These are phyloP conservation scores for Eubasilissa regina DNA, from an alignment of 1,140 invertebrate genomes.

Conservation along the genomic window DNA sequence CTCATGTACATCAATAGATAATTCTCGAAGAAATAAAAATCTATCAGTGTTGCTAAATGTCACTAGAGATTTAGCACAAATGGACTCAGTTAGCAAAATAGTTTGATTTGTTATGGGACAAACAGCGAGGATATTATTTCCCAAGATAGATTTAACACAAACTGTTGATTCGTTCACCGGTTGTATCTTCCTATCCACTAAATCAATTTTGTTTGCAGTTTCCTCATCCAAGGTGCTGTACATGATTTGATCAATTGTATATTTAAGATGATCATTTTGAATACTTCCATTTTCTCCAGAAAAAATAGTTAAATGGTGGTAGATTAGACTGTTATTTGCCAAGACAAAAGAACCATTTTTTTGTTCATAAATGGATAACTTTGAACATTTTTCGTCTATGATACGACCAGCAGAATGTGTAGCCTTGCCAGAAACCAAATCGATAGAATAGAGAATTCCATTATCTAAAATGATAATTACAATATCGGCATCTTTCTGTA, in stretches of 20 bases:
- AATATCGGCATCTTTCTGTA: slow-evolving; percentile 26
- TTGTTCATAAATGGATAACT: slow-evolving; percentile 44
- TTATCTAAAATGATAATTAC: slow-evolving; percentile 40
- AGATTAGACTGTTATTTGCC: slow-evolving; percentile 38
- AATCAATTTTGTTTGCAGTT: slow-evolving; percentile 34
- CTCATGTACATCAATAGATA: slow-evolving; percentile 9
- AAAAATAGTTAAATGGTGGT: slow-evolving; percentile 24
- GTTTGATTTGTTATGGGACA: slow-evolving; percentile 55
- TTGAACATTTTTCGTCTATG: slow-evolving; percentile 36
- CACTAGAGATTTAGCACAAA: slow-evolving; percentile 23
- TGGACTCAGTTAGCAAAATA: slow-evolving; percentile 25
- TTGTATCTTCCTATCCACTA: slow-evolving; percentile 37
- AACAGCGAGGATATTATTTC: slow-evolving; percentile 36
- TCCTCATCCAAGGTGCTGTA: slow-evolving; percentile 38
- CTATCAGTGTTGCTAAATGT: slow-evolving; percentile 53
- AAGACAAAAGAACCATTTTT: slow-evolving; percentile 42
- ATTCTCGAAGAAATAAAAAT: slow-evolving; percentile 41
- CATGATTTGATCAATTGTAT: slow-evolving; percentile 16
- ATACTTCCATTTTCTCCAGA: background rate
- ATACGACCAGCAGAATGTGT: slow-evolving; percentile 4
- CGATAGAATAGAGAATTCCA: slow-evolving; percentile 30
- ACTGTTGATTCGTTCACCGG: slow-evolving; percentile 41
- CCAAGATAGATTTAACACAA: slow-evolving; percentile 40
- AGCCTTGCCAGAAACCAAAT: slow-evolving; percentile 24
- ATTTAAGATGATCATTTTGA: slow-evolving; percentile 25